Evolutionary conservation across 2,113 vertebrate species (phyloP), one percentile per base, ranked within the genome.

Genomic region (Pygoscelis antarcticus): DNA sequence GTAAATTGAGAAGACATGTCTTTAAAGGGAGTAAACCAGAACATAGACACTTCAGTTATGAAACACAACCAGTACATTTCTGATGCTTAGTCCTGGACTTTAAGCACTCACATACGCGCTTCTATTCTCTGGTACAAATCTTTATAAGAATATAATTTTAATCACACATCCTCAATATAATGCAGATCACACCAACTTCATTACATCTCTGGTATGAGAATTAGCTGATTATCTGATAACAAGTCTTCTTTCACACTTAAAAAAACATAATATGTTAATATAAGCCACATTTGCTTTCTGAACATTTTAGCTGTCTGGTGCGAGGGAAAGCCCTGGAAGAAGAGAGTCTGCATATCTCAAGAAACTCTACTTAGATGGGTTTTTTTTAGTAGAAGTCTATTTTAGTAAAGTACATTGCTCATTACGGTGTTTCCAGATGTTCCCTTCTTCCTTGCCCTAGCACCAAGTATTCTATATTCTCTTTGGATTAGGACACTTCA

Each of bases 161-260:
- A 75, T 47, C 23, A 68, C 30, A 32, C 2, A 9, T 58, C 7
- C 32, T 75, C 52, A 65, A 11, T 22, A 80, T 84, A 38, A 91
- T 60, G 34, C 9, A 79, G 18, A 84, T 82, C 40, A 81, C 13
- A 25, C 8, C 44, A 79, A 29, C 6, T 84, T 84, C 49, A 61
- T 87, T 87, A 42, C 16, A 42, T 32, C 34, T 79, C 57, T 61
- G 25, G 13, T n/a, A 72, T 75, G 57, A 79, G 34, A 69, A 87
- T n/a, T 52, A 13, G 18, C 27, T 87, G 42, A 83, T 93, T 74
- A 69, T 78, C 42, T 93, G 40, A 30, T 61, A 84, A 66, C 8
- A 87, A 91, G 49, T 54, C 44, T 82, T 70, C 72, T 93, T 89
- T 94, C 61, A 83, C 57, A 87, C 36, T 84, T 95, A 13, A 94